phyloP scores from a whole-genome alignment of 2,888 invertebrate species.

The Eupithecia tripunctaria region DNA sequence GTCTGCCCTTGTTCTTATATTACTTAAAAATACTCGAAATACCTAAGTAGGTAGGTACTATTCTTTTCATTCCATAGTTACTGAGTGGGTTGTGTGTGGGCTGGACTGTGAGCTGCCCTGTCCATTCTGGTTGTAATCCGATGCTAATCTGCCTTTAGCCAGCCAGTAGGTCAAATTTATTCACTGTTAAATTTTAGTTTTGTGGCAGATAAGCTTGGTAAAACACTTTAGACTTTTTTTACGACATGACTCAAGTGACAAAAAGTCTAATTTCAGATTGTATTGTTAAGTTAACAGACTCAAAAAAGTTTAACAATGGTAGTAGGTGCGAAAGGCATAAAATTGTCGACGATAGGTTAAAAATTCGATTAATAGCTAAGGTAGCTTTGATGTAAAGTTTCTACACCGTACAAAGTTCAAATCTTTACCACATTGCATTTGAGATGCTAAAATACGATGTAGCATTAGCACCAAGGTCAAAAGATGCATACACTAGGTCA shows the following conservation, averaged over 20 bases:
- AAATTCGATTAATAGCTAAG: neutral
- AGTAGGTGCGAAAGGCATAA: neutral
- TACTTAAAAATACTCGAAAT: neutral
- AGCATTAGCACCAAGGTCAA: conserved; percentile 16
- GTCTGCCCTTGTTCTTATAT: too few relatives aligned
- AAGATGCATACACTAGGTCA: conserved; percentile 26
- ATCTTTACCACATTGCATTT: neutral
- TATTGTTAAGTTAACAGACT: neutral
- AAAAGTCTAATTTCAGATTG: neutral
- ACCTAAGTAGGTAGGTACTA: too few relatives aligned
- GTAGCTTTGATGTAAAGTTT: neutral
- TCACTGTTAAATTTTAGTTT: neutral
- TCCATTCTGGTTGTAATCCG: conserved; percentile 37
- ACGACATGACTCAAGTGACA: neutral
- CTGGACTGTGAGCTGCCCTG: conserved; percentile 26
- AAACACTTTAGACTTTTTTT: neutral
- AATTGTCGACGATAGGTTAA: neutral
- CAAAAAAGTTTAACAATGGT: neutral
- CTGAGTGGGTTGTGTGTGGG: conserved; percentile 26
- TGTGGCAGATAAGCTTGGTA: neutral
- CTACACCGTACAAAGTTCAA: neutral
- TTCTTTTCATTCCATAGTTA: neutral
- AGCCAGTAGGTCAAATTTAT: conserved; percentile 24
- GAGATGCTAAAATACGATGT: neutral
- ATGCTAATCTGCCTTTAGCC: conserved; percentile 25